Conservation (phyloP, 2,113 vertebrate species). For the Tragulus kanchil region DNA sequence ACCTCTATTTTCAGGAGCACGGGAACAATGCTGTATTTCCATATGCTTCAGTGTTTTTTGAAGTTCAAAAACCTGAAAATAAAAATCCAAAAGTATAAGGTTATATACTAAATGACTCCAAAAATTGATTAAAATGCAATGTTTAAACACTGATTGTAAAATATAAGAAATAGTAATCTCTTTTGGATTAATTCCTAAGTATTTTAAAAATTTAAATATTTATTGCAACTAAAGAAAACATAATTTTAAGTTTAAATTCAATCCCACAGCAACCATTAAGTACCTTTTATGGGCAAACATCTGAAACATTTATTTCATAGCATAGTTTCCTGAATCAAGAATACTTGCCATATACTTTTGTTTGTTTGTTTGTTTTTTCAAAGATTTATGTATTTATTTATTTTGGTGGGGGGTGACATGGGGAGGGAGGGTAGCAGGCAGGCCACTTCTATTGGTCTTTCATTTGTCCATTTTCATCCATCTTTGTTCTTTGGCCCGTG, state of each 20-base stretch:
- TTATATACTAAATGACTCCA: constrained; percentile 8
- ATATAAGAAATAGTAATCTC: constrained; percentile 18
- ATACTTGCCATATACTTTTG: neutral
- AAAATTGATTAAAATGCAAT: neutral
- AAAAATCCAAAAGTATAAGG: neutral
- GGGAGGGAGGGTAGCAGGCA: too few relatives aligned
- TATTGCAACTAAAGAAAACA: constrained; percentile 27
- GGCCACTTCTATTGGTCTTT: too few relatives aligned
- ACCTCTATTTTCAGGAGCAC: constrained; percentile 83
- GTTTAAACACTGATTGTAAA: constrained; percentile 5
- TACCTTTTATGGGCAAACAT: neutral
- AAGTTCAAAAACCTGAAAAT: constrained; percentile 83
- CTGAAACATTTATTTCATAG: constrained; percentile 43
- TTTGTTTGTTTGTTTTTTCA: too few relatives aligned
- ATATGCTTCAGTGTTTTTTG: constrained; percentile 76
- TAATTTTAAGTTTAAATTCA: constrained; percentile 38
- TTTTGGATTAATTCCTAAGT: neutral
- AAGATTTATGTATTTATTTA: too few relatives aligned
- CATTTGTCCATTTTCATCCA: too few relatives aligned
- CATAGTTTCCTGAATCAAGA: neutral
- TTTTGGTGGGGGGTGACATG: too few relatives aligned
- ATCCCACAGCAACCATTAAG: constrained; percentile 10
- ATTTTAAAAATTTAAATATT: neutral
- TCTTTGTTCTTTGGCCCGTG: too few relatives aligned
- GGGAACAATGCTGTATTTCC: constrained; percentile 42